Evolutionary conservation across 2,888 invertebrate species (phyloP).

Genomic region (Apamea epomidion): DNA sequence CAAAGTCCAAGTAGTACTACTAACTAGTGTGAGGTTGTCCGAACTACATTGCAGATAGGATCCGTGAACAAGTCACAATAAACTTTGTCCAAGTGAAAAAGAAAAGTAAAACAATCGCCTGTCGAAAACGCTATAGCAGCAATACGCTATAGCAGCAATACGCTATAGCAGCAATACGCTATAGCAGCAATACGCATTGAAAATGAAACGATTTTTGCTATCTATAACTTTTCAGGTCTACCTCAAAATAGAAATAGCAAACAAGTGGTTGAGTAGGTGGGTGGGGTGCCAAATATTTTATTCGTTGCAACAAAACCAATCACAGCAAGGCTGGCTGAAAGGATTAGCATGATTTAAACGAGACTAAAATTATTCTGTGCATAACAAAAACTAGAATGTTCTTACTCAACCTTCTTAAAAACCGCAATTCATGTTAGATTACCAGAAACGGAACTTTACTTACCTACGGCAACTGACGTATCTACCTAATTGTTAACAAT

Average conservation of each 20-base stretch:
- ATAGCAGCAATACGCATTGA: no score
- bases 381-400: neutral
- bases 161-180: no score
- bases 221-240: no score
- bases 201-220: no score
- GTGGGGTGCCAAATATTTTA: neutral
- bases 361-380: neutral
- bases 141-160: no score
- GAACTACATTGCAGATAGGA: neutral
- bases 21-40: no score
- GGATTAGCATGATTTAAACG: neutral
- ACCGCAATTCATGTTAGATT: neutral
- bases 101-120: neutral
- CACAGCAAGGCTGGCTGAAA: neutral
- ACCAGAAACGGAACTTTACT: neutral
- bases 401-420: conserved; percentile 2
- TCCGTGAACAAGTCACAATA: no score
- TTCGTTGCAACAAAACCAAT: neutral
- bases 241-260: no score
- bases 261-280: no score
- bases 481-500: neutral
- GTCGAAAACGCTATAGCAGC: no score
- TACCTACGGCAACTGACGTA: neutral
- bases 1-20: neutral
- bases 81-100: no score